A percentile compares a stretch with the other conserved stretches of the same genome.
Evolutionary conservation across 2,888 invertebrate species (phyloP).

Genomic region (Palloptera scutellata): DNA sequence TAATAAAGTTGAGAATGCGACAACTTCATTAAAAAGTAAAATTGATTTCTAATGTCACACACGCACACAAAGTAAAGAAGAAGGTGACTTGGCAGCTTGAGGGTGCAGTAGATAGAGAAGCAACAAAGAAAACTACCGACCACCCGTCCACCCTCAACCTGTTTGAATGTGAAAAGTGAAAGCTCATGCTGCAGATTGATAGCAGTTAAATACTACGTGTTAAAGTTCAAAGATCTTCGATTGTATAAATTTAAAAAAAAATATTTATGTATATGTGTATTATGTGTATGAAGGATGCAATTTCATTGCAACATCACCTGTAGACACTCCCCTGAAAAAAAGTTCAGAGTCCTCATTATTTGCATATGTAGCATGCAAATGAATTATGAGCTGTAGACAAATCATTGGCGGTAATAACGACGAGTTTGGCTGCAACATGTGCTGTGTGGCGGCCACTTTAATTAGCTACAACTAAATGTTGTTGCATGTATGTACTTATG

Average conservation of each 20-base stretch:
- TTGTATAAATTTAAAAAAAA: too few species aligned
- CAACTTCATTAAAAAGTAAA: conserved; percentile 40
- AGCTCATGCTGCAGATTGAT: not conserved
- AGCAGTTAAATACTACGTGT: too few species aligned
- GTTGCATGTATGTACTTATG: not conserved
- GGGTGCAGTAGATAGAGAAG: conserved; percentile 11
- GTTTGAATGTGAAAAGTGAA: not conserved
- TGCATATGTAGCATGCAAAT: not conserved
- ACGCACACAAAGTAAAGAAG: not conserved
- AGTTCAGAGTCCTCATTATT: too few species aligned
- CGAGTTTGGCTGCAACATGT: too few species aligned
- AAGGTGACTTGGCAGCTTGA: not conserved
- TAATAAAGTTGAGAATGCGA: conserved; percentile 41
- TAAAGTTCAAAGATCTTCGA: too few species aligned
- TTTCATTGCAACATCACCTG: too few species aligned
- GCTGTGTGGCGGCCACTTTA: conserved; percentile 51
- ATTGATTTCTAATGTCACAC: conserved; percentile 36
- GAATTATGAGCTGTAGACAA: conserved; percentile 21
- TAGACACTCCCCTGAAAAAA: too few species aligned
- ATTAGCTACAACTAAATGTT: conserved; percentile 48
- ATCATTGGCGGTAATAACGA: too few species aligned
- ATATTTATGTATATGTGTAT: too few species aligned
- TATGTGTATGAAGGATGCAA: too few species aligned
- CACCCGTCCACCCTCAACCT: not conserved
- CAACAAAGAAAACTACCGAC: too few species aligned